Percentiles rank a stretch among this genome's conserved stretches.
Conservation (phyloP, 37 sponge, comb jelly and placozoan genomes). For the Geodia barretti region DNA sequence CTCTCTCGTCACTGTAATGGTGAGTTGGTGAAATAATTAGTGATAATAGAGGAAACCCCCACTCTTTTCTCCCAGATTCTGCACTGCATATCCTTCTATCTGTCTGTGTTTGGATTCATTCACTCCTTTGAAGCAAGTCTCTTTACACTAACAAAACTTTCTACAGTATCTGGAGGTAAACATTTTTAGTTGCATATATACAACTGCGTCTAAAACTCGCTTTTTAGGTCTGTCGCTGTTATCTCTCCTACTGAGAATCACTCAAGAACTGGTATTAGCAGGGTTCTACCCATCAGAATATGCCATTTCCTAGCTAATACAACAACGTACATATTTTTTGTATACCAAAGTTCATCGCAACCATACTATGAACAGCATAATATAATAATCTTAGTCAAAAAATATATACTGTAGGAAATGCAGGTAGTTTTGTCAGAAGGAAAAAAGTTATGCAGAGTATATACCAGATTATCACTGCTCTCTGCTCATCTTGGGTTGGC, state of each 20-base stretch:
- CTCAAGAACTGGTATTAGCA: constrained; percentile 4
- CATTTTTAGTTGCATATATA: not conserved
- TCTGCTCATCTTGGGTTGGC: too few species aligned
- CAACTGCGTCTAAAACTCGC: not conserved
- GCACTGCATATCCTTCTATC: constrained; percentile 22
- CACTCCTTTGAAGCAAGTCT: constrained; percentile 19
- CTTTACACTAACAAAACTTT: not conserved
- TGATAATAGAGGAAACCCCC: not conserved
- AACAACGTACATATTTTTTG: not conserved
- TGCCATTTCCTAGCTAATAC: constrained; percentile 3
- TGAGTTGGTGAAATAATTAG: not conserved
- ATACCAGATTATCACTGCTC: too few species aligned
- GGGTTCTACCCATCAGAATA: constrained; percentile 28
- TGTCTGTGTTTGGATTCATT: constrained; percentile 24
- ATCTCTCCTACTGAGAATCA: constrained; percentile 5
- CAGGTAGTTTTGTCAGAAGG: too few species aligned
- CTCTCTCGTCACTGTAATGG: constrained; percentile 10
- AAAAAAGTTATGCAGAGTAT: too few species aligned
- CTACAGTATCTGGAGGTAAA: constrained; percentile 28
- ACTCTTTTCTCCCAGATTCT: not conserved
- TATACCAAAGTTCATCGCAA: constrained; percentile 13
- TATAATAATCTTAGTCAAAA: constrained; percentile 1
- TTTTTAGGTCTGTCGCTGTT: constrained; percentile 19
- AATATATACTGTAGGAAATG: too few species aligned
- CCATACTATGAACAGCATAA: too few species aligned